phyloP scores from a whole-genome alignment of 2,113 vertebrate species.

The Lepus timidus region DNA sequence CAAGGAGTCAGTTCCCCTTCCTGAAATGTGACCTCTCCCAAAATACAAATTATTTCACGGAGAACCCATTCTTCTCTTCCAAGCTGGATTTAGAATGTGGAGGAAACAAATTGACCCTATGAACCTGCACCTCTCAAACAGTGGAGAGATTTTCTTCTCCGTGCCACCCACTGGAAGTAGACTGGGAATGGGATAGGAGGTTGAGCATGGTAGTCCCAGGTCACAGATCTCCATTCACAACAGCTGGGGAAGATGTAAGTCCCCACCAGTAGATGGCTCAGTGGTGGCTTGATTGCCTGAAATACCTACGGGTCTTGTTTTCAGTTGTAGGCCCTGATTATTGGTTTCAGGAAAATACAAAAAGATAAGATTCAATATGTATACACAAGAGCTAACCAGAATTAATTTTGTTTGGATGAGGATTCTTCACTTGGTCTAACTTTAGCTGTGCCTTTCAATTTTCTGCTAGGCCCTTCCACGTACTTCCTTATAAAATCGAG shows the following conservation, averaged over 20 bases:
- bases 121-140: not conserved
- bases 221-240: not conserved
- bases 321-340: not conserved
- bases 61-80: not conserved
- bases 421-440: too few species aligned
- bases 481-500: too few species aligned
- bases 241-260: not conserved
- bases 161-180: too few species aligned
- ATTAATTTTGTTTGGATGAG: not conserved
- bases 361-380: not conserved
- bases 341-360: not conserved
- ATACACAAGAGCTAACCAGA: not conserved
- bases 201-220: not conserved
- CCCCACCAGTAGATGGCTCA: fast-evolving
- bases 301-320: not conserved
- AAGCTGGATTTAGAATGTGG: not conserved
- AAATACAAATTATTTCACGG: not conserved
- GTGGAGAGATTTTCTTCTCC: not conserved
- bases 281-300: not conserved
- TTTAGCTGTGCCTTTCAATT: too few species aligned
- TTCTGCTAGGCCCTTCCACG: too few species aligned
- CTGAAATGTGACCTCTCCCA: not conserved
- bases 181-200: not conserved
- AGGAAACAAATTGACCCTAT: not conserved
- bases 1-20: not conserved